Base-by-base conservation (phyloP, 2,888 invertebrate genomes). In the Apamea epomidion region DNA sequence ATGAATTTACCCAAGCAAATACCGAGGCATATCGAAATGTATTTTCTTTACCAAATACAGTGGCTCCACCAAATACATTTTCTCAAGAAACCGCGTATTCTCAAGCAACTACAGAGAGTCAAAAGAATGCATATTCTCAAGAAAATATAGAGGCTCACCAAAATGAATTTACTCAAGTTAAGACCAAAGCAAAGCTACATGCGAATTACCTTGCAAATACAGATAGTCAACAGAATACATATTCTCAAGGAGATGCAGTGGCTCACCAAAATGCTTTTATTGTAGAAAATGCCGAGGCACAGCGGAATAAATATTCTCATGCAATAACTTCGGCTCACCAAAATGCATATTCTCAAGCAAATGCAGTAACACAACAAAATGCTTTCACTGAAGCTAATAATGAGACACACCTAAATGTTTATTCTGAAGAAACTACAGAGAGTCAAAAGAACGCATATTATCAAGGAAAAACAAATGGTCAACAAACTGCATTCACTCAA, bases 291-390 rank as follows among this genome's bases (percentile, higher is more conserved):
- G 18, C 4, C 18, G 29, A 65, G 5, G 18, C 25, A 6, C 32
- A 64, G 21, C n/a, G 14, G 82, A 70, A 80, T 32, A 21, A 45
- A n/a, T 69, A 58, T 42, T n/a, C 48, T 67, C 84, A 79, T 60
- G 21, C 32, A 58, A 68, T 62, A 58, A 18, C 67, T 76, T 48
- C 60, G 1, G 16, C 29, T 1, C 65, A 48, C 29, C 37, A 3
- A 60, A 77, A 51, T 32, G 78, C n/a, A n/a, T 2, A 54, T 76
- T 48, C 77, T n/a, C 69, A 68, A 80, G 48, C 25, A 48, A 37
- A 54, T 54, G 54, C 21, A 54, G 54, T 8, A 54, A 54, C 54
- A 21, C 25, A 10, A 62, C 62, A 29, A 62, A 29, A 62, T 29
- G 29, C 18, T 62, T 64, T 64, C 1, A 64, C 18, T 32, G 18